A percentile compares a stretch with the other conserved stretches of the same genome.
Evolutionary conservation across 2,888 invertebrate species (phyloP).

Genomic region (Amorpha juglandis): DNA sequence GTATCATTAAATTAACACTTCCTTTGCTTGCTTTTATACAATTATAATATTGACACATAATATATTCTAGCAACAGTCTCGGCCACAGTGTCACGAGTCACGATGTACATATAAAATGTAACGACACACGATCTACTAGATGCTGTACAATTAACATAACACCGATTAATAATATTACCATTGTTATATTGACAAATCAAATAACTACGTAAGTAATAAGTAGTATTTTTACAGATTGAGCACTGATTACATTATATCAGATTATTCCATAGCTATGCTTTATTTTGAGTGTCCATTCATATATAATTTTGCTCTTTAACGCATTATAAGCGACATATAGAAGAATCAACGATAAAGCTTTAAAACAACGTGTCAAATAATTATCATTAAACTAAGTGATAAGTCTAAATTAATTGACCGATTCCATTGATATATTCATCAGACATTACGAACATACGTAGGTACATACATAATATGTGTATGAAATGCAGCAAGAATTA

Average conservation of each 20-base stretch:
- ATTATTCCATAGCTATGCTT: conserved; percentile 12
- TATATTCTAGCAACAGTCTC: conserved; percentile 39
- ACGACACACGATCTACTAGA: conserved; percentile 24
- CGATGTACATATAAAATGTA: conserved; percentile 30
- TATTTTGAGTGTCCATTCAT: conserved; percentile 10
- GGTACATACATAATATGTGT: neutral
- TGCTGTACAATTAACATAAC: conserved; percentile 23
- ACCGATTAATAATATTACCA: conserved; percentile 19
- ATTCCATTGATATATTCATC: conserved; percentile 23
- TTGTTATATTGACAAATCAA: conserved; percentile 18
- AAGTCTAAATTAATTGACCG: conserved; percentile 51
- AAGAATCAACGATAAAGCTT: neutral
- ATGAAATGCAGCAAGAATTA: no score
- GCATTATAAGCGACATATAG: neutral
- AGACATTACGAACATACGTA: neutral
- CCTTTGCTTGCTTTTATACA: neutral
- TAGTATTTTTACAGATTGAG: conserved; percentile 25
- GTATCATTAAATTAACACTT: conserved; percentile 10
- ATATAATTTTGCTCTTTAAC: conserved; percentile 2
- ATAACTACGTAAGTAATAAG: conserved; percentile 18
- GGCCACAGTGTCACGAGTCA: conserved; percentile 31
- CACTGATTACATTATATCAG: conserved; percentile 22
- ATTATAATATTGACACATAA: conserved; percentile 5
- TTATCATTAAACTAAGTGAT: conserved; percentile 31
- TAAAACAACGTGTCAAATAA: conserved; percentile 41